Evolutionary conservation across 2,113 vertebrate genomes (phyloP), one percentile per base, ranked within the genome.

Genomic region (Salvelinus namaycush): DNA sequence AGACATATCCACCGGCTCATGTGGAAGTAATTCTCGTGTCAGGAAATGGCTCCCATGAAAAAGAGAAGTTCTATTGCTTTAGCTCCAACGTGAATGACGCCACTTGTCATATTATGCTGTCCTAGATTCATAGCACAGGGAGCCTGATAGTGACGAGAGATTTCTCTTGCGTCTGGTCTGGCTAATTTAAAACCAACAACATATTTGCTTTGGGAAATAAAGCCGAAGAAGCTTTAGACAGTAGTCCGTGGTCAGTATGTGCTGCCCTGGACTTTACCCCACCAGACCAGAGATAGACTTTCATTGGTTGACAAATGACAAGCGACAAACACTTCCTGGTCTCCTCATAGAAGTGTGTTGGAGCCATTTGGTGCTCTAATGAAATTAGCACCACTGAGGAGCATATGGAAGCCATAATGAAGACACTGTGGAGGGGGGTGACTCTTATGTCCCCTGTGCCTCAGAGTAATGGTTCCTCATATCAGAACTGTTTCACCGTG

Each of bases 171-270:
- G 67, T 71, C 1, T 31, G 27, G 76, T 31, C 59, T 24, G 27
- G 11, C 59, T 83, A 68, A 70, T 81, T 73, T 76, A 18, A 54
- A 18, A 34, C 27, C 26, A 73, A 34, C 29, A 26, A 31, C 16
- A 49, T 68, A 72, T 81, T 20, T 82, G 73, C 73, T 73, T 44
- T 76, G 29, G 76, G 18, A 79, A 86, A 79, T 83, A 72, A 86
- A 73, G 12, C 48, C 6, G 1, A 81, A 81, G 75, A 4, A 39
- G 71, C 78, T 78, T 5, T 59, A 73, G 0, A 74, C 65, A 13
- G 44, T 54, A 54, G 16, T 18, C 16, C 4, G 49, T 51, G 49
- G 49, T 5, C 14, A 51, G 49, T 13, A 16, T 16, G 14, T 5
- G 3, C 49, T 4, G 4, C 49, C 11, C 49, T 14, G 11, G 11